A percentile compares a stretch with the other conserved stretches of the same genome.
Conservation (phyloP, 2,888 invertebrate species). For the Rugalucina vietnamica region DNA sequence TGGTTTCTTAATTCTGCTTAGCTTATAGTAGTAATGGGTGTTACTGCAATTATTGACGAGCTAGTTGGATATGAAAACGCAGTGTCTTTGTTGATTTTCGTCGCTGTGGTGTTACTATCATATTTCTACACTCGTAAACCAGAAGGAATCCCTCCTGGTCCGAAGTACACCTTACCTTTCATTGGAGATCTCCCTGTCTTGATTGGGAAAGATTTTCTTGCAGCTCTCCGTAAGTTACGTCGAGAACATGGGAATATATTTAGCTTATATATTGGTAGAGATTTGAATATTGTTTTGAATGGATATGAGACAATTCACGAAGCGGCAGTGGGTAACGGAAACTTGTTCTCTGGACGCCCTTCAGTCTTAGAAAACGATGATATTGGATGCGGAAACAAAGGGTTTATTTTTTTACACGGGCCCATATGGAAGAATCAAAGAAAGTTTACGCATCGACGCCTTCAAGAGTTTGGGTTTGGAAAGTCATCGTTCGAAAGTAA, state of each 20-base stretch:
- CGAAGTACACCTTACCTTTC: constrained; percentile 13
- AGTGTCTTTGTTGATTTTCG: too few species aligned
- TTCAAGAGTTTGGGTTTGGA: constrained; percentile 67
- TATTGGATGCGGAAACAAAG: constrained; percentile 11
- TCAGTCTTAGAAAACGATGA: not conserved
- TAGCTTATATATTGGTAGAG: constrained; percentile 23
- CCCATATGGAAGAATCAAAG: constrained; percentile 68
- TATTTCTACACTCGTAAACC: not conserved
- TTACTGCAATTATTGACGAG: too few species aligned
- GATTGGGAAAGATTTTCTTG: constrained; percentile 12
- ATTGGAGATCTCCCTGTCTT: constrained; percentile 25
- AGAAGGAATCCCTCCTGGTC: constrained; percentile 32
- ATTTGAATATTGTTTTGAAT: constrained; percentile 36
- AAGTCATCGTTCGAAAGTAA: constrained; percentile 59
- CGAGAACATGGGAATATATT: constrained; percentile 34
- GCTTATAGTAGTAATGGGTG: too few species aligned
- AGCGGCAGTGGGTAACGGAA: constrained; percentile 24
- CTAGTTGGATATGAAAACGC: too few species aligned
- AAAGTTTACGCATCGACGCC: constrained; percentile 55
- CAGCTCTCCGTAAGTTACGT: constrained; percentile 13
- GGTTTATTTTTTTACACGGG: constrained; percentile 60
- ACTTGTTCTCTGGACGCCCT: constrained; percentile 34
- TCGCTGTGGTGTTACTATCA: not conserved
- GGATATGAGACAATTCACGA: constrained; percentile 27
- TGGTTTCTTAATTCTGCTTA: too few species aligned